phyloP scores from a whole-genome alignment of 1,140 invertebrate genomes.

The Drosophila arawakana region DNA sequence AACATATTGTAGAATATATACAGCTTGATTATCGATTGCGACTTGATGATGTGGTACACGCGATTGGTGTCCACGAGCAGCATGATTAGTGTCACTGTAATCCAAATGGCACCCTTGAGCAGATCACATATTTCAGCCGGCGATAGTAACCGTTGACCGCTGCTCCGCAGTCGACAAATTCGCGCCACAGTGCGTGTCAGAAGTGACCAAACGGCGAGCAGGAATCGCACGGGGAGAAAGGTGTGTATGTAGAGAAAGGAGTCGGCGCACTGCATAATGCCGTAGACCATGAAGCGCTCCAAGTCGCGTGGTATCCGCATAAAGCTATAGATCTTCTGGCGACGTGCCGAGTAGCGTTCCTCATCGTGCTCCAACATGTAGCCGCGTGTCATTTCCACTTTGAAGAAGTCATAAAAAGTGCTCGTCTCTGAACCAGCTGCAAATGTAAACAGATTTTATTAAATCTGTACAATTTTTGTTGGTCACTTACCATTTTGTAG shows the following conservation, averaged over 20 bases:
- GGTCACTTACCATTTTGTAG: constrained; percentile 41
- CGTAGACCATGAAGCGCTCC: constrained; percentile 97
- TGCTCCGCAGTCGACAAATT: constrained; percentile 88
- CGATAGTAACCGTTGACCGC: constrained; percentile 87
- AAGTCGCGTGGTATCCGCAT: constrained; percentile 97
- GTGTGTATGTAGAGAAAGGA: constrained; percentile 99
- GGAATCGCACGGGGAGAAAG: constrained; percentile 96
- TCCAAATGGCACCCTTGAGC: constrained; percentile 95
- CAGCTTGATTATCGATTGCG: constrained; percentile 99
- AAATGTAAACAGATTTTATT: neutral
- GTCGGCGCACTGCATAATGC: constrained; percentile 98
- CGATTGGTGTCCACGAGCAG: constrained; percentile 98
- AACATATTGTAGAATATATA: constrained; percentile 99
- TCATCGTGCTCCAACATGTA: constrained; percentile 97
- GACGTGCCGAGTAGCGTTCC: constrained; percentile 94
- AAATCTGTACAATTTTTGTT: neutral
- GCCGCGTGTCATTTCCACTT: constrained; percentile 94
- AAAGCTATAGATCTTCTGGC: constrained; percentile 98
- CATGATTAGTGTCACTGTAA: constrained; percentile 93
- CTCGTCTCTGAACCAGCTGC: constrained; percentile 46
- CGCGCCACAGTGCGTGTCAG: constrained; percentile 89
- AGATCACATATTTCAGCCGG: constrained; percentile 98
- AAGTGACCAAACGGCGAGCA: constrained; percentile 93
- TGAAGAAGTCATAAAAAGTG: constrained; percentile 88
- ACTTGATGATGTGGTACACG: constrained; percentile 99